phyloP scores from a whole-genome alignment of 2,113 vertebrate species.

The Eulacestoma nigropectus region DNA sequence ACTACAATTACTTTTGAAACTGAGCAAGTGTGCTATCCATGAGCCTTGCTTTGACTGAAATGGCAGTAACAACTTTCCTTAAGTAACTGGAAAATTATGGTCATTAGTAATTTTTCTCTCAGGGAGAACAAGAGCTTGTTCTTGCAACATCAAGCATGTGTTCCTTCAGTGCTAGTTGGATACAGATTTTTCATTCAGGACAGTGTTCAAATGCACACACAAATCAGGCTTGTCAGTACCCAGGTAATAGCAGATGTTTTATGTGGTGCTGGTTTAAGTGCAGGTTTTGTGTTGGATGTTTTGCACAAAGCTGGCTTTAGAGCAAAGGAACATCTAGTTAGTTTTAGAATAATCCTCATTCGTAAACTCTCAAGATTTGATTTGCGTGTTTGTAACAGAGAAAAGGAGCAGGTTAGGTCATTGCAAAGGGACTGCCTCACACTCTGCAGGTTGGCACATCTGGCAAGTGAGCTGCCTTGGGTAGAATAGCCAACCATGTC shows the following conservation, averaged over 20 bases:
- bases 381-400: background rate
- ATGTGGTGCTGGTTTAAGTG: background rate
- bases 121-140: background rate
- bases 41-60: background rate
- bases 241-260: background rate
- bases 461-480: background rate
- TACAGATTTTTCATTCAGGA: background rate
- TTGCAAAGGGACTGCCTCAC: background rate
- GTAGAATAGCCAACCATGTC: too few relatives aligned
- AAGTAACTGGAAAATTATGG: background rate
- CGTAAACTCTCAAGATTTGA: background rate
- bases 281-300: background rate
- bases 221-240: background rate
- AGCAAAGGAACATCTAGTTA: background rate
- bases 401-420: background rate
- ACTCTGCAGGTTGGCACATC: background rate
- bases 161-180: background rate
- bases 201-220: background rate
- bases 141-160: background rate
- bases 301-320: background rate
- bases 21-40: background rate
- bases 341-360: background rate
- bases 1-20: rapidly evolving
- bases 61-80: background rate
- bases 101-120: background rate